Percentiles rank a stretch among this genome's conserved stretches.
phyloP scores from a whole-genome alignment of 2,888 invertebrate species.

The Ormyrus pomaceus region DNA sequence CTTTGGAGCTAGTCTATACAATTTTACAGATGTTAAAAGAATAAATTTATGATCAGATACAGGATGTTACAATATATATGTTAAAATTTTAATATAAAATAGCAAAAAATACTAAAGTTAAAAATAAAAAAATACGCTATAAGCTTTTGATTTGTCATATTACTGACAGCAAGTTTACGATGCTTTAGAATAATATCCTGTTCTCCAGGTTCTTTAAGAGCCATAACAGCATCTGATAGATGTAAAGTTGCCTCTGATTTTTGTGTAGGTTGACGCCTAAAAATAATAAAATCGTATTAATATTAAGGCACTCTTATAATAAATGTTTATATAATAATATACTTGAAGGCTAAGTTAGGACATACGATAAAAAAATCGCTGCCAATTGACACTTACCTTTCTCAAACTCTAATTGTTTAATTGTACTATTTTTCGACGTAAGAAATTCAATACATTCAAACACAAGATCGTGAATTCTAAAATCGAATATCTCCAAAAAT shows the following conservation, averaged over 20 bases:
- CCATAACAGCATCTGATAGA: constrained; percentile 87
- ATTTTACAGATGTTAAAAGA: constrained; percentile 78
- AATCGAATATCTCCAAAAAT: too few relatives aligned
- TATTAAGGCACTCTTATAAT: neutral
- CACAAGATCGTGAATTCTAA: too few relatives aligned
- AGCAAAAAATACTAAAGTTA: constrained; percentile 79
- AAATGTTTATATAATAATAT: too few relatives aligned
- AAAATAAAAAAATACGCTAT: constrained; percentile 94
- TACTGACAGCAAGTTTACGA: constrained; percentile 93
- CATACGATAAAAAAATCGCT: too few relatives aligned
- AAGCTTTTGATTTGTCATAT: constrained; percentile 92
- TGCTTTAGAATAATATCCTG: constrained; percentile 93
- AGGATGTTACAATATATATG: constrained; percentile 10
- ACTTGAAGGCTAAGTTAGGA: too few relatives aligned
- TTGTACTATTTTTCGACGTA: too few relatives aligned
- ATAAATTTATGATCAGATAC: constrained; percentile 41
- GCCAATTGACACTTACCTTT: too few relatives aligned
- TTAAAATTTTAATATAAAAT: neutral
- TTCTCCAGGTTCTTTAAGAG: constrained; percentile 86
- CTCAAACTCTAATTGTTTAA: too few relatives aligned
- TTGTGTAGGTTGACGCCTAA: constrained; percentile 81
- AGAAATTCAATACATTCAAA: too few relatives aligned
- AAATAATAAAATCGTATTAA: constrained; percentile 49
- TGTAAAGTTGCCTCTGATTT: constrained; percentile 92
- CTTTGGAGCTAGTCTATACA: constrained; percentile 85